Evolutionary conservation across 2,888 invertebrate species (phyloP).

Genomic region (Zygothrica quintamaculata): DNA sequence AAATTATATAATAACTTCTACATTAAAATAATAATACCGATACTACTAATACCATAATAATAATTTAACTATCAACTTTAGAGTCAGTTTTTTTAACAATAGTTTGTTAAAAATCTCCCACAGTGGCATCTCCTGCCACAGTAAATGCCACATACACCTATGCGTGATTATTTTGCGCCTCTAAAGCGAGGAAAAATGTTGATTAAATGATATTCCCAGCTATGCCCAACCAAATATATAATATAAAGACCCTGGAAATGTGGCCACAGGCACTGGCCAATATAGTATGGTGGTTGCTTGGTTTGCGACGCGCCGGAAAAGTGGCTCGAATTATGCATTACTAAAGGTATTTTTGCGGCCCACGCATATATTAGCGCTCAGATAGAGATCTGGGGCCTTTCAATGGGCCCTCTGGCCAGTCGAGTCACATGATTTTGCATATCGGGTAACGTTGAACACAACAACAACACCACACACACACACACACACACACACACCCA

Average conservation of each 20-base stretch:
- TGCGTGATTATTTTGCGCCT: conserved; percentile 80
- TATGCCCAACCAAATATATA: conserved; percentile 22
- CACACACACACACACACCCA: too few relatives aligned
- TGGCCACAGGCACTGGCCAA: conserved; percentile 47
- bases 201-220: conserved; percentile 80
- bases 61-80: too few relatives aligned
- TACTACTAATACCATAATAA: too few relatives aligned
- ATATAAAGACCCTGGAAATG: conserved; percentile 49
- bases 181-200: conserved; percentile 69
- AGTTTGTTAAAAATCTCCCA: conserved; percentile 7
- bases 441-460: conserved; percentile 37
- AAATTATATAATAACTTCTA: too few relatives aligned
- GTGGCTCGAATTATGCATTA: conserved; percentile 78
- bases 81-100: too few relatives aligned
- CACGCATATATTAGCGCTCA: conserved; percentile 75
- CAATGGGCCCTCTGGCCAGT: conserved; percentile 9
- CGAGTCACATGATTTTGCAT: conserved; percentile 77
- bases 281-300: conserved; percentile 19
- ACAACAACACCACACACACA: neutral
- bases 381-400: conserved; percentile 65
- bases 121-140: conserved; percentile 16
- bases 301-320: conserved; percentile 69
- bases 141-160: conserved; percentile 52
- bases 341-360: conserved; percentile 66
- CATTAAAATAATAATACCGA: too few relatives aligned